Conservation (phyloP, 23 tunicate genomes). For the Phallusia fumigata region DNA sequence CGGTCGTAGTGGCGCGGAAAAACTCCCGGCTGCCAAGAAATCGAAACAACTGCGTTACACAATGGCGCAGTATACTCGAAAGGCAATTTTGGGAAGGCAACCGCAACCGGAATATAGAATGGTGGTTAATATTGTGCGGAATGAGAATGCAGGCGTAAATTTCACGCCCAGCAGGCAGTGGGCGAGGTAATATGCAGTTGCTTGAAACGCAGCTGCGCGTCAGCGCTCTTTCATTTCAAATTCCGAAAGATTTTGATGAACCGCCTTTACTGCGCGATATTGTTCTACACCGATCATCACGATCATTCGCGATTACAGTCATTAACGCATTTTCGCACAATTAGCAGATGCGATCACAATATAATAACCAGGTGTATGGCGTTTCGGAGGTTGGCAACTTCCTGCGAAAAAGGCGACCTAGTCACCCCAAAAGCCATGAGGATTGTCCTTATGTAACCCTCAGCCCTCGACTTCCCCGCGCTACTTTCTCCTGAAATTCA, state of each 20-base stretch:
- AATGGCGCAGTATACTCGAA: neutral
- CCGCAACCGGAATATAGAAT: neutral
- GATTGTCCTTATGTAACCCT: neutral
- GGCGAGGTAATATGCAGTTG: constrained; percentile 1
- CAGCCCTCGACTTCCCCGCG: neutral
- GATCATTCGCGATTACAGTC: too few species aligned
- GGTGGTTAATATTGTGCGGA: constrained; percentile 3
- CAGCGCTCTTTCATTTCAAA: neutral
- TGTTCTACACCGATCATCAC: neutral
- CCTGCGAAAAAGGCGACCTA: neutral
- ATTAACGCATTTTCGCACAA: too few species aligned
- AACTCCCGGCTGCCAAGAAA: too few species aligned
- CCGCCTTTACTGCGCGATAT: neutral
- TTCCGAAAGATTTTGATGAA: neutral
- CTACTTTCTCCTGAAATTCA: neutral
- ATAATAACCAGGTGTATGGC: neutral
- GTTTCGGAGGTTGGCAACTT: neutral
- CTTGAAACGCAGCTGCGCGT: neutral
- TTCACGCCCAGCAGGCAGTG: neutral
- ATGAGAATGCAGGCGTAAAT: neutral
- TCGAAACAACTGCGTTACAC: too few species aligned
- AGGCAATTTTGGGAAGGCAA: neutral
- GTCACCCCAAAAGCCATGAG: neutral
- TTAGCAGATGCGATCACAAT: neutral
- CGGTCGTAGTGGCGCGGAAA: too few species aligned